phyloP scores from a whole-genome alignment of 1,140 invertebrate genomes.

The Meloidogyne exigua region DNA sequence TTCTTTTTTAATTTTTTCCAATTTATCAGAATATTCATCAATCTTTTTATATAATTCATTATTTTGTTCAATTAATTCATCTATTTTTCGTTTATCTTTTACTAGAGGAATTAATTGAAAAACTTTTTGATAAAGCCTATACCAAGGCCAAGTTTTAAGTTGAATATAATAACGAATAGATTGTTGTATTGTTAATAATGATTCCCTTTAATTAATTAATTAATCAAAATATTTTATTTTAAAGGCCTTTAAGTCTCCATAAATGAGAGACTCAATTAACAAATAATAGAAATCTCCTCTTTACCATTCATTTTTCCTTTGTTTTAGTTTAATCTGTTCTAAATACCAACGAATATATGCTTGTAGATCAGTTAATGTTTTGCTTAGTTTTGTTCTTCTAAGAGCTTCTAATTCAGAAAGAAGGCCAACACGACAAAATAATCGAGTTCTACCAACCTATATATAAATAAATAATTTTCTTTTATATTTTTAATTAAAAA shows the following conservation, averaged over 20 bases:
- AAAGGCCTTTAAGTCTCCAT: no score
- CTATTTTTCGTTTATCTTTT: constrained; percentile 32
- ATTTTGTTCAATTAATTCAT: constrained; percentile 23
- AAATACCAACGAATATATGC: constrained; percentile 51
- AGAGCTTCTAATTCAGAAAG: constrained; percentile 53
- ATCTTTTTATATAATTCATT: constrained; percentile 11
- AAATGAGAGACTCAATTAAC: no score
- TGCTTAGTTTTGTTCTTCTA: constrained; percentile 39
- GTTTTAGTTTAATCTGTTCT: constrained; percentile 18
- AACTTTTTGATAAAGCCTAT: constrained; percentile 30
- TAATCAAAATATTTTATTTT: no score
- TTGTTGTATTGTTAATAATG: constrained; percentile 47
- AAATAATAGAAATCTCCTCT: background rate
- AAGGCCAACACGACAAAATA: constrained; percentile 59
- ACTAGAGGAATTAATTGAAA: constrained; percentile 35
- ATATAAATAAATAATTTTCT: no score
- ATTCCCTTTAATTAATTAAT: constrained; percentile 27
- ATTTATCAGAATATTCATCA: background rate
- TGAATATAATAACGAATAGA: constrained; percentile 41
- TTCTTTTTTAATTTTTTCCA: background rate
- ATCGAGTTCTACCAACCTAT: constrained; percentile 51
- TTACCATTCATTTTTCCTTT: constrained; percentile 43
- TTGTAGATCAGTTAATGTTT: constrained; percentile 43
- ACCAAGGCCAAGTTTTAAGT: constrained; percentile 23
- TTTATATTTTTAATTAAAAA: background rate